A percentile compares a stretch with the other conserved stretches of the same genome.
phyloP scores from a whole-genome alignment of 2,113 vertebrate species.

The human (Homo sapiens) region DNA sequence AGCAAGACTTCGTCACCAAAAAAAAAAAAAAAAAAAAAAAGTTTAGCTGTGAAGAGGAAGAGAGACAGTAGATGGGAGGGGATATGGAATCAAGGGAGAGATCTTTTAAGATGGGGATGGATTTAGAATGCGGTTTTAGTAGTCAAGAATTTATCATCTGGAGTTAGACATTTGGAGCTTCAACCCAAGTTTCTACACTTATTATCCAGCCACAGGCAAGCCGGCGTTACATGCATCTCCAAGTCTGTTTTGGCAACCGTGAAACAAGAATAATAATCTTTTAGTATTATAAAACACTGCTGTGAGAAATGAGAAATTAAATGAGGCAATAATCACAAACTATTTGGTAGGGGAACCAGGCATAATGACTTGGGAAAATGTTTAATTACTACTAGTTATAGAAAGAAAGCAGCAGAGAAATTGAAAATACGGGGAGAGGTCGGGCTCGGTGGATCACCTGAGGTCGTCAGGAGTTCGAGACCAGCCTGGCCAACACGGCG shows the following conservation, averaged over 20 bases:
- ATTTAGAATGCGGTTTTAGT: not conserved
- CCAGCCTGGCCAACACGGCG: too few relatives aligned
- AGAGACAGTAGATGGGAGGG: not conserved
- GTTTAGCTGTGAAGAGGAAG: not conserved
- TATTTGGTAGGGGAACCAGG: not conserved
- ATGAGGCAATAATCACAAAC: not conserved
- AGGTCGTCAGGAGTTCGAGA: too few relatives aligned
- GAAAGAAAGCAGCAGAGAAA: not conserved
- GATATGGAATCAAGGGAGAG: not conserved
- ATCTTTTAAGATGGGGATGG: not conserved
- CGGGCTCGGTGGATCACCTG: too few relatives aligned
- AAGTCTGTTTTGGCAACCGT: not conserved
- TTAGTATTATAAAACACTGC: not conserved
- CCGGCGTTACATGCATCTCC: not conserved
- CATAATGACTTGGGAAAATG: not conserved
- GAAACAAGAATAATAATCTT: not conserved
- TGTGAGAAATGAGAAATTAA: not conserved
- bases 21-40: not conserved
- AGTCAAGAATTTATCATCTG: not conserved
- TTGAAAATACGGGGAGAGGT: accelerated
- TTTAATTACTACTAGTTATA: not conserved
- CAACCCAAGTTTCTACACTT: not conserved
- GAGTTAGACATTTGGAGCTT: not conserved
- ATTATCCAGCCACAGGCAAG: not conserved
- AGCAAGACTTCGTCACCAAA: too few relatives aligned